phyloP scores from a whole-genome alignment of 2,797 vertebrate genomes.

The Micrastur ruficollis region DNA sequence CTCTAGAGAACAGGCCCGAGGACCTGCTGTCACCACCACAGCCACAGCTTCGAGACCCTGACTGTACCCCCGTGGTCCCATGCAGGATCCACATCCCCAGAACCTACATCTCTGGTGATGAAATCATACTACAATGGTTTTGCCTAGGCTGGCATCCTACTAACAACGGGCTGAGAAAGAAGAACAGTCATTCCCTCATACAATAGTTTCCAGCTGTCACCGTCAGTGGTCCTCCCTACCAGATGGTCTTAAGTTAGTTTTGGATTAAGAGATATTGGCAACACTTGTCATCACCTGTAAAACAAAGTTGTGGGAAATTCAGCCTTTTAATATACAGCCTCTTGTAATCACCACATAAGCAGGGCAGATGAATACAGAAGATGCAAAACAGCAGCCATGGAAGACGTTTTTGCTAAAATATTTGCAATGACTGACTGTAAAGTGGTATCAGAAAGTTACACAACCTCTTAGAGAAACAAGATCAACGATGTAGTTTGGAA shows the following conservation, averaged over 20 bases:
- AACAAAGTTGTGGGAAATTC: neutral
- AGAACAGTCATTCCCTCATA: neutral
- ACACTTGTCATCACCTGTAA: neutral
- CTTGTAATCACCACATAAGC: neutral
- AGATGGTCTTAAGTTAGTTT: neutral
- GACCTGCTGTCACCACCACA: neutral
- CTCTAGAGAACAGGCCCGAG: neutral
- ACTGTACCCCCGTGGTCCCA: neutral
- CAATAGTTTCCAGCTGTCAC: neutral
- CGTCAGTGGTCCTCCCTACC: neutral
- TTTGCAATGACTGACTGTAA: neutral
- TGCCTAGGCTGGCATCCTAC: neutral
- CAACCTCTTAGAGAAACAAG: neutral
- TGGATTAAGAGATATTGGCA: neutral
- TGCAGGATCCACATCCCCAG: neutral
- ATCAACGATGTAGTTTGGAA: neutral
- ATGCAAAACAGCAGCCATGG: neutral
- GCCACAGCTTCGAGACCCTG: neutral
- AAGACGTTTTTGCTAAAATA: neutral
- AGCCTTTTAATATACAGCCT: neutral
- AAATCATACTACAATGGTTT: neutral
- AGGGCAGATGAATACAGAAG: neutral
- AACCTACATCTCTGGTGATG: neutral
- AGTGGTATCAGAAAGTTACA: neutral
- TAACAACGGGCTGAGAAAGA: neutral